Evolutionary conservation across 92 coral and sea anemone genomes (phyloP).

Genomic region (Umimayanthus chanpuru): DNA sequence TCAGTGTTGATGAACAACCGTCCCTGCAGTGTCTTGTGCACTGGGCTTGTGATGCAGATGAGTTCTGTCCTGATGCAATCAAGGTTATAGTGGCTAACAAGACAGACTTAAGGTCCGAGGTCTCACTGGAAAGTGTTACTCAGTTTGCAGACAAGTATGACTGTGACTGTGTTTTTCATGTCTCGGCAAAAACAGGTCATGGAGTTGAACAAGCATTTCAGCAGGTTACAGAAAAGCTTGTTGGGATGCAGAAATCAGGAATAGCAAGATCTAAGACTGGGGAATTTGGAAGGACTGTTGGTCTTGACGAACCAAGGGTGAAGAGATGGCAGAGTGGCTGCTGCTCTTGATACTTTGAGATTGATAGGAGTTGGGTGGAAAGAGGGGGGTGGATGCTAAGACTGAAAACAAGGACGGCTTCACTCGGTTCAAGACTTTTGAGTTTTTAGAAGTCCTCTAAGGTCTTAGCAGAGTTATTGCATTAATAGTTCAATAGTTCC

Average conservation of each 20-base stretch:
- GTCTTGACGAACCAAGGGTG: slow-evolving; percentile 63
- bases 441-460: neutral
- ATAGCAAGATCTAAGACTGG: slow-evolving; percentile 44
- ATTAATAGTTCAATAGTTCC: neutral
- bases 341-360: slow-evolving; percentile 48
- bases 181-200: slow-evolving; percentile 93
- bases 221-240: slow-evolving; percentile 55
- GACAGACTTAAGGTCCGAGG: slow-evolving; percentile 75
- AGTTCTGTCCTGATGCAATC: slow-evolving; percentile 74
- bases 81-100: slow-evolving; percentile 90
- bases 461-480: neutral
- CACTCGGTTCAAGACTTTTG: neutral
- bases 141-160: slow-evolving; percentile 74
- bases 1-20: slow-evolving; percentile 83
- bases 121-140: slow-evolving; percentile 65
- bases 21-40: slow-evolving; percentile 78
- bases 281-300: slow-evolving; percentile 48
- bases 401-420: neutral
- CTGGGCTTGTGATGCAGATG: slow-evolving; percentile 86
- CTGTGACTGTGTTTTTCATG: slow-evolving; percentile 58
- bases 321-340: slow-evolving; percentile 72
- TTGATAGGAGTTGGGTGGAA: neutral
- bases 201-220: slow-evolving; percentile 77
- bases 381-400: neutral
- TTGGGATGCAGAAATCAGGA: slow-evolving; percentile 35